Conservation (phyloP, 2,113 vertebrate genomes). For the Eulemur macaco region DNA sequence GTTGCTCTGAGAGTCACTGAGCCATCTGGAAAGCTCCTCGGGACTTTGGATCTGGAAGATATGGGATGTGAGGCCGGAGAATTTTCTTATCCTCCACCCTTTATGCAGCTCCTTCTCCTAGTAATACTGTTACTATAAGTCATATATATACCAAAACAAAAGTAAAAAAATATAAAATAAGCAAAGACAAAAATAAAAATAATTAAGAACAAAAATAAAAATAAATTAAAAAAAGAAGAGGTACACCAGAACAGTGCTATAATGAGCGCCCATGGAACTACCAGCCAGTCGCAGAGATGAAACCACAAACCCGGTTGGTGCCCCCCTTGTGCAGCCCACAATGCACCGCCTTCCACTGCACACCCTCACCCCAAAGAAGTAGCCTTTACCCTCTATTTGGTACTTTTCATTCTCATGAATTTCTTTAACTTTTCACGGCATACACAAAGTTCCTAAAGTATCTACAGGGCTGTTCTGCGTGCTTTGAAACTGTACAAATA, state of each 20-base stretch:
- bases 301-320: background rate
- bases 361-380: background rate
- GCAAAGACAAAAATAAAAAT: background rate
- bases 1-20: background rate
- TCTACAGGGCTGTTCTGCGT: background rate
- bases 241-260: background rate
- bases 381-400: background rate
- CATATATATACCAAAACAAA: background rate
- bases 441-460: background rate
- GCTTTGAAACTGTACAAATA: constrained; percentile 11
- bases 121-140: background rate
- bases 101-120: background rate
- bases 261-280: background rate
- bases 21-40: background rate
- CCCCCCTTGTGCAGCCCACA: background rate
- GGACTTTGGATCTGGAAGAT: background rate
- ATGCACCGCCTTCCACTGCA: background rate
- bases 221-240: background rate
- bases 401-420: background rate
- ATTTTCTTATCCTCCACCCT: background rate
- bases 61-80: background rate
- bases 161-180: background rate
- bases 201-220: background rate
- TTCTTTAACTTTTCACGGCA: background rate
- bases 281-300: background rate